Percentiles rank a stretch among this genome's conserved stretches.
phyloP scores from a whole-genome alignment of 2,797 vertebrate genomes.

The Ctenochaetus hawaiiensis region DNA sequence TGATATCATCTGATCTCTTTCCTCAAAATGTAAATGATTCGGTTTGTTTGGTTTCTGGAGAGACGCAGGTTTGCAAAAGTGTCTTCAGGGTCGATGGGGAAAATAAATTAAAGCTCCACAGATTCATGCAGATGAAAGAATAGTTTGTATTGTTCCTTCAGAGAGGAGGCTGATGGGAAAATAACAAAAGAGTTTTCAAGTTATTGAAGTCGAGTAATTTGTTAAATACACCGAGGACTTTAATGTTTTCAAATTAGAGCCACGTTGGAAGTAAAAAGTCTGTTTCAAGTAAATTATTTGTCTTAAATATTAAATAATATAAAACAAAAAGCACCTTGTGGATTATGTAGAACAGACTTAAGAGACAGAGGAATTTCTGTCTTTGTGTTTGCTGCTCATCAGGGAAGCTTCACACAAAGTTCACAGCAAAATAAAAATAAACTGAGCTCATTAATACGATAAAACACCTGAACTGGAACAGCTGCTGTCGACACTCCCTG shows the following conservation, averaged over 20 bases:
- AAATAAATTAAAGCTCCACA: constrained; percentile 10
- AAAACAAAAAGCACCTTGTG: background rate
- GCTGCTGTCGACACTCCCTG: too few relatives aligned
- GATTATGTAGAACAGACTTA: too few relatives aligned
- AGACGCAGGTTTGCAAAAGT: background rate
- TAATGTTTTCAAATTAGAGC: background rate
- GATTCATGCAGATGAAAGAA: constrained; percentile 15
- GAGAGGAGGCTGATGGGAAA: background rate
- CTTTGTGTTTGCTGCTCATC: too few relatives aligned
- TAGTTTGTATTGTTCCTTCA: background rate
- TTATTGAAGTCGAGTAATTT: constrained; percentile 4
- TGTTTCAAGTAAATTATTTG: background rate
- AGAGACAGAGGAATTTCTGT: too few relatives aligned
- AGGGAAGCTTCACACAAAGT: too few relatives aligned
- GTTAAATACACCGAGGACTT: background rate
- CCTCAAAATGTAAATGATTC: background rate
- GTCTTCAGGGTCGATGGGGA: background rate
- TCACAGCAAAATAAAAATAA: too few relatives aligned
- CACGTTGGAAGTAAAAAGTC: background rate
- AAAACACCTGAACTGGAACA: too few relatives aligned
- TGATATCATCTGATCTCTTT: background rate
- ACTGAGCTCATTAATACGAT: too few relatives aligned
- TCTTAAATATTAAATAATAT: background rate
- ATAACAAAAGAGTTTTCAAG: background rate
- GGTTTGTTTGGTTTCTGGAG: background rate